Percentiles rank a stretch among this genome's conserved stretches.
phyloP scores from a whole-genome alignment of 2,113 vertebrate genomes.

The Pterocles gutturalis region DNA sequence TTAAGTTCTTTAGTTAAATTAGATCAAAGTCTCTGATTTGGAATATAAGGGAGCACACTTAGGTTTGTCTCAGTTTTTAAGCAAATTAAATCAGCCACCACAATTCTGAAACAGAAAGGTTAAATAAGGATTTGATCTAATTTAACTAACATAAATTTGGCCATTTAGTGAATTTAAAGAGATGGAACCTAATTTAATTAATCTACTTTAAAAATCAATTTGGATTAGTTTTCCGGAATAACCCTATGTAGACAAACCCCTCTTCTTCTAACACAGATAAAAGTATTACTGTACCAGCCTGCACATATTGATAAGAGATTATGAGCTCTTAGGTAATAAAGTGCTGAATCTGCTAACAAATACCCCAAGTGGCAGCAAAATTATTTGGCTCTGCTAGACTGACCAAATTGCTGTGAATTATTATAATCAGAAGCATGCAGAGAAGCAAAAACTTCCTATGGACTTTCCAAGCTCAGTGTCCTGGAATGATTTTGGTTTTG shows the following conservation, averaged over 20 bases:
- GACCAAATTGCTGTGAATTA: neutral
- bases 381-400: neutral
- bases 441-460: neutral
- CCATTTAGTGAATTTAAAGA: neutral
- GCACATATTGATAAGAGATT: neutral
- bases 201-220: slow-evolving; percentile 66
- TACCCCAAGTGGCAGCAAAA: neutral
- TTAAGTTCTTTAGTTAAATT: neutral
- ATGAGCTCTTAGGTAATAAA: slow-evolving; percentile 38
- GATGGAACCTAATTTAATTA: slow-evolving; percentile 37
- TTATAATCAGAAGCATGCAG: neutral
- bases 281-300: slow-evolving; percentile 10
- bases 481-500: neutral
- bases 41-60: neutral
- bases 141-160: slow-evolving; percentile 35
- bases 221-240: slow-evolving; percentile 45
- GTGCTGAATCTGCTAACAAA: slow-evolving; percentile 6
- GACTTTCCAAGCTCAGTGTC: neutral
- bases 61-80: slow-evolving; percentile 24
- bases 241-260: neutral
- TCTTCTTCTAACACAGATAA: neutral
- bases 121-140: slow-evolving; percentile 54
- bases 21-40: neutral
- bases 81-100: neutral
- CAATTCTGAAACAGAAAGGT: slow-evolving; percentile 28